phyloP scores from a whole-genome alignment of 2,797 vertebrate species.

The Crossoptilon crossoptilon region DNA sequence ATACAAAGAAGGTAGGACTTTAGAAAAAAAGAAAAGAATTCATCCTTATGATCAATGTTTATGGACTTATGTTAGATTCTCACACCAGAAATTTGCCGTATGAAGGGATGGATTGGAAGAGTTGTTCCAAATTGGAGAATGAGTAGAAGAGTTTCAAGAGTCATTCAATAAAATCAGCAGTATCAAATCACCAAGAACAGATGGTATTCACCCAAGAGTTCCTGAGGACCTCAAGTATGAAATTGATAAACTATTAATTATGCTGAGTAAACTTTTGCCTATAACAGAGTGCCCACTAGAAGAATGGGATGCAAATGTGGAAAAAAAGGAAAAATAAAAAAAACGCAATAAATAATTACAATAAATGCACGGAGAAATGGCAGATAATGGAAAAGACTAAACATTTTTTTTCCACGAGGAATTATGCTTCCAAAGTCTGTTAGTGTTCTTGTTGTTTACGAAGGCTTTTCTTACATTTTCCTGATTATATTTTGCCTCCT shows the following conservation, averaged over 20 bases:
- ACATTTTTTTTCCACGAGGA: accelerated
- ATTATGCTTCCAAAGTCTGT: background rate
- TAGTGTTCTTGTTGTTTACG: background rate
- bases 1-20: background rate
- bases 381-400: background rate
- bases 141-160: background rate
- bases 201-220: constrained; percentile 19
- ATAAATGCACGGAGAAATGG: background rate
- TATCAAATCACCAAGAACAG: background rate
- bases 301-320: background rate
- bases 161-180: background rate
- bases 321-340: background rate
- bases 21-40: background rate
- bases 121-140: background rate
- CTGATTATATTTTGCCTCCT: background rate
- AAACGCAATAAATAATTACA: background rate
- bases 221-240: background rate
- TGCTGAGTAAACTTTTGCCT: background rate
- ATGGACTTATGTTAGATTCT: background rate
- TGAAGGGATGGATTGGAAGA: background rate
- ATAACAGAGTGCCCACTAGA: background rate
- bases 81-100: background rate
- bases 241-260: constrained; percentile 18
- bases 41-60: background rate
- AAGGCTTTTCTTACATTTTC: accelerated